Evolutionary conservation across 35 echinoderm and acorn worm species (phyloP).

Genomic region (Acanthaster planci): DNA sequence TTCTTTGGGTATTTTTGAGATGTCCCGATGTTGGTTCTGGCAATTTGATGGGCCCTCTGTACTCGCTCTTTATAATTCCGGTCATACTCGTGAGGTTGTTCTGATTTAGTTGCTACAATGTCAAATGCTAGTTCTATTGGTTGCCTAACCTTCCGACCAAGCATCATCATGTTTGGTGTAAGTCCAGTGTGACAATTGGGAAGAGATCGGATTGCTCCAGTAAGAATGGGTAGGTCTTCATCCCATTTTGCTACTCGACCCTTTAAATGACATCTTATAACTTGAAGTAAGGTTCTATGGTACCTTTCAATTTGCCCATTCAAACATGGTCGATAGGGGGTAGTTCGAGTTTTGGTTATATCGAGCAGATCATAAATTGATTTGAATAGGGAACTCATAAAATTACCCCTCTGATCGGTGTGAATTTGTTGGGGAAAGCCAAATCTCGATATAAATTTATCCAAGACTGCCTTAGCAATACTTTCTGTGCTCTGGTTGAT

Average conservation of each 20-base stretch:
- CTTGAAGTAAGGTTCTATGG: constrained; percentile 46
- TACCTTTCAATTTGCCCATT: constrained; percentile 56
- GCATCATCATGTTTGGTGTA: not conserved
- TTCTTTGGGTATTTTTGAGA: not conserved
- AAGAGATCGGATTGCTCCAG: not conserved
- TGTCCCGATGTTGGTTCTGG: not conserved
- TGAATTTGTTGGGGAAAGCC: constrained; percentile 54
- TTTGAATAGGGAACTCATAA: constrained; percentile 47
- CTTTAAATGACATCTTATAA: not conserved
- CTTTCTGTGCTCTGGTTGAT: constrained; percentile 34
- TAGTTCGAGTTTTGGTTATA: constrained; percentile 40
- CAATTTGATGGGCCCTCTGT: not conserved
- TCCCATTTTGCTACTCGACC: not conserved
- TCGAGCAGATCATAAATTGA: constrained; percentile 19
- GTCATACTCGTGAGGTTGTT: not conserved
- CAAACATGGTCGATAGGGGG: constrained; percentile 28
- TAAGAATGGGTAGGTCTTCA: not conserved
- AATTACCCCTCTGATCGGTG: constrained; percentile 62
- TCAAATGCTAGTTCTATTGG: not conserved
- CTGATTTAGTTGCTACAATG: not conserved
- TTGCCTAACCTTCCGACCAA: not conserved
- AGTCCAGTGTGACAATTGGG: not conserved
- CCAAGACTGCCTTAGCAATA: constrained; percentile 41
- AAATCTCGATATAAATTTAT: constrained; percentile 59
- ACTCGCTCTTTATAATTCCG: not conserved